These are phyloP conservation scores for Alexandromys fortis DNA, from an alignment of 2,113 vertebrate genomes.

Conservation along the genomic window DNA sequence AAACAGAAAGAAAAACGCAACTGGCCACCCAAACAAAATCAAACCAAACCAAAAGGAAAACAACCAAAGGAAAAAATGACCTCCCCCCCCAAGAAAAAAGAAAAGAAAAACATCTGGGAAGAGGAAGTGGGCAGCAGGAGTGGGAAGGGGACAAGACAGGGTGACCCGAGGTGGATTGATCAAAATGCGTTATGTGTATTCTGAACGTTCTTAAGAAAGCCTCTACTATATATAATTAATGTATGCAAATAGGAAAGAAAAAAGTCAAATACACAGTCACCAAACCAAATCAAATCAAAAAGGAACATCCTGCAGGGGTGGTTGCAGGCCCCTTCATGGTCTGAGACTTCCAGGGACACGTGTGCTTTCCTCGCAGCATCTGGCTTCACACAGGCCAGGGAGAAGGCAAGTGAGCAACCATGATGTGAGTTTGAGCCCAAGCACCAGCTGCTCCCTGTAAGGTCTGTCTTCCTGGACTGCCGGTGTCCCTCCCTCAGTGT, in stretches of 20 bases:
- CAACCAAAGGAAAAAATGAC: background rate
- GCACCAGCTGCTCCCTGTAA: background rate
- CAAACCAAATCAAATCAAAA: too few species aligned
- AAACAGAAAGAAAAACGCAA: background rate
- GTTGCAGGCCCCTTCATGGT: background rate
- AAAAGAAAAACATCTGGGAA: too few species aligned
- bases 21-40: background rate
- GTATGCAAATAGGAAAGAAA: background rate
- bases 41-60: background rate
- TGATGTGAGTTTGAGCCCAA: background rate
- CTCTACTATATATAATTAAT: background rate
- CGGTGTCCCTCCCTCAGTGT: background rate
- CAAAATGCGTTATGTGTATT: background rate
- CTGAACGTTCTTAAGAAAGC: background rate
- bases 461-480: background rate
- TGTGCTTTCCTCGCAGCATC: background rate
- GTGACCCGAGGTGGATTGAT: background rate
- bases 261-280: background rate
- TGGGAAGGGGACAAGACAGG: background rate
- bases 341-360: background rate
- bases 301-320: too few species aligned
- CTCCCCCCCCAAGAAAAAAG: background rate
- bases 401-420: background rate
- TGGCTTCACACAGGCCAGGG: background rate
- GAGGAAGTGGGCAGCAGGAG: background rate